Evolutionary conservation across 2,888 invertebrate species (phyloP).

Genomic region (Venusia cambrica): DNA sequence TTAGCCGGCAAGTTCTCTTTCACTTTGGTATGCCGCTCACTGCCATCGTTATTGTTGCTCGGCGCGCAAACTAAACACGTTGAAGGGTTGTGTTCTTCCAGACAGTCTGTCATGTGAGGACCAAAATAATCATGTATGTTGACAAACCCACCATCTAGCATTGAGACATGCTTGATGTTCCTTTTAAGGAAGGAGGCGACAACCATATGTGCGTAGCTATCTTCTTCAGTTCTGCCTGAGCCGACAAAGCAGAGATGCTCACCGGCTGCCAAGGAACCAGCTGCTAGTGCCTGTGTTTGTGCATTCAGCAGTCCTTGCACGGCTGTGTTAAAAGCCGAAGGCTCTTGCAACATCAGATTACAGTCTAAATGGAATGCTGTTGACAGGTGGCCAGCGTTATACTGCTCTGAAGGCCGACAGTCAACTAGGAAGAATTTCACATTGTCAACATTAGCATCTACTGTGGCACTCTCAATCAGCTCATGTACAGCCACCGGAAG

Average conservation of each 20-base stretch:
- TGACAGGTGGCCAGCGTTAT: conserved; percentile 97
- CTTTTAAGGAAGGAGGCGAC: conserved; percentile 97
- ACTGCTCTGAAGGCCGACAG: conserved; percentile 97
- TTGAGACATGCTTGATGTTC: conserved; percentile 94
- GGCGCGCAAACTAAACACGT: conserved; percentile 91
- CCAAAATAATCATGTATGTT: conserved; percentile 92
- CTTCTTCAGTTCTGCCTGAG: conserved; percentile 95
- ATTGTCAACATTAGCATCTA: conserved; percentile 83
- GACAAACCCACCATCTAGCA: conserved; percentile 94
- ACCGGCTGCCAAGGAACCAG: conserved; percentile 92
- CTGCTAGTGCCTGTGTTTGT: conserved; percentile 92
- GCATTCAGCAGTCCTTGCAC: conserved; percentile 95
- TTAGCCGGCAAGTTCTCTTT: conserved; percentile 73
- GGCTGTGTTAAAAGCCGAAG: conserved; percentile 95
- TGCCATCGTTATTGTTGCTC: conserved; percentile 60
- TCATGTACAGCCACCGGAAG: conserved; percentile 97
- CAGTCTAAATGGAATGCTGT: conserved; percentile 99
- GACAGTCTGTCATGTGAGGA: conserved; percentile 88
- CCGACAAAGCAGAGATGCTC: conserved; percentile 96
- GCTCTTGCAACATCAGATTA: conserved; percentile 97
- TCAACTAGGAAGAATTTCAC: conserved; percentile 97
- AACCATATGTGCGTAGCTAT: conserved; percentile 98
- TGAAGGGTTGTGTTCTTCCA: conserved; percentile 91
- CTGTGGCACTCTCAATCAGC: conserved; percentile 90
- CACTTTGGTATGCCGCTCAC: conserved; percentile 41